phyloP scores from a whole-genome alignment of 1,140 invertebrate genomes.

The Drosophila parvula region DNA sequence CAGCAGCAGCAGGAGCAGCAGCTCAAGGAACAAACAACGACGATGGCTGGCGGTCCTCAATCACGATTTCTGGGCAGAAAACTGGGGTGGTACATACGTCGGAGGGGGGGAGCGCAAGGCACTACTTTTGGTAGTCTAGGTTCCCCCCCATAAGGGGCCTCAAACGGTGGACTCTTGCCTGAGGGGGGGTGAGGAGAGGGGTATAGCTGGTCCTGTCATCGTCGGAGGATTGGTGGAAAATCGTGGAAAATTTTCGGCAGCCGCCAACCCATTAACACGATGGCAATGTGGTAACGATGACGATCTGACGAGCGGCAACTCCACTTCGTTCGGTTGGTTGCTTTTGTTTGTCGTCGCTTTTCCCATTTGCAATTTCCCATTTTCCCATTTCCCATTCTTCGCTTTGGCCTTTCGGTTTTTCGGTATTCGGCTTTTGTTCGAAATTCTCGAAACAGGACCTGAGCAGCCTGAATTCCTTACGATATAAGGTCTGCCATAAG shows the following conservation, averaged over 20 bases:
- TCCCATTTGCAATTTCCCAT: slow-evolving; percentile 16
- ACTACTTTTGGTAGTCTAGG: neutral
- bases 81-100: slow-evolving; percentile 6
- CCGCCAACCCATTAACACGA: slow-evolving; percentile 48
- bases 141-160: neutral
- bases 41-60: slow-evolving; percentile 29
- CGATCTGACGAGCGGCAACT: slow-evolving; percentile 37
- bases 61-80: slow-evolving; percentile 28
- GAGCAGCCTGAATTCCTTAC: neutral
- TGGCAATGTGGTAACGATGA: slow-evolving; percentile 26
- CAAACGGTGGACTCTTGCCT: neutral
- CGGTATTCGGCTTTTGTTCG: slow-evolving; percentile 17
- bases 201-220: slow-evolving; percentile 32
- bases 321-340: slow-evolving; percentile 42
- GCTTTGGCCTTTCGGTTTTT: neutral
- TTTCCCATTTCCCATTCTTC: slow-evolving; percentile 11
- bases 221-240: slow-evolving; percentile 40
- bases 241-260: slow-evolving; percentile 49
- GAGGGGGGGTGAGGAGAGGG: neutral
- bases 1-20: neutral
- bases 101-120: neutral
- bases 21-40: slow-evolving; percentile 32
- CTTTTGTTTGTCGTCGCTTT: slow-evolving; percentile 47
- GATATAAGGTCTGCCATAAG: too few species aligned
- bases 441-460: slow-evolving; percentile 13